Percentiles rank a stretch among this genome's conserved stretches.
Evolutionary conservation across 1,140 invertebrate genomes (phyloP).

Genomic region (Oppia nitens): DNA sequence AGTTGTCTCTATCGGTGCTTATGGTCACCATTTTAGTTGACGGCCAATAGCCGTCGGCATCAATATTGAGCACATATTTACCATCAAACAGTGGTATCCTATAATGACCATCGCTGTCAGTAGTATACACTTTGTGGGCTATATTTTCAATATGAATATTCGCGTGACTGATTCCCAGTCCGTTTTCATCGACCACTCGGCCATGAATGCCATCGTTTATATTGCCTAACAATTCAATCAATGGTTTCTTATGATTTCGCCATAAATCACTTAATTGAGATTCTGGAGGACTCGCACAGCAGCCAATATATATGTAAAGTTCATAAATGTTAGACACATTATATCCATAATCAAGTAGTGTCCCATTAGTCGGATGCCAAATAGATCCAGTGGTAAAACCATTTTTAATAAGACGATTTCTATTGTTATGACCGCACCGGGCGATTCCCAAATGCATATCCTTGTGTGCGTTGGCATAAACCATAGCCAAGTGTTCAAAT

Average conservation of each 20-base stretch:
- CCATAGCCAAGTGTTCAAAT: slow-evolving; percentile 9
- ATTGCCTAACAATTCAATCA: slow-evolving; percentile 22
- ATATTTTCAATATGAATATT: slow-evolving; percentile 52
- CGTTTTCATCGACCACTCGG: slow-evolving; percentile 56
- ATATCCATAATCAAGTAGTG: background rate
- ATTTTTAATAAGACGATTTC: background rate
- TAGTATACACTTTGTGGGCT: slow-evolving; percentile 47
- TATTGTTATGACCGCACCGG: background rate
- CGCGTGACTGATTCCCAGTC: slow-evolving; percentile 49
- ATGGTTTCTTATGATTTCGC: background rate
- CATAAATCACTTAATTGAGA: background rate
- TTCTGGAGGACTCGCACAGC: background rate
- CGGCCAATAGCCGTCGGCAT: slow-evolving; percentile 36
- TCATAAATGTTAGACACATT: background rate
- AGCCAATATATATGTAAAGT: background rate
- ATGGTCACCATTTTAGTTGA: slow-evolving; percentile 30
- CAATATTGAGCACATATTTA: slow-evolving; percentile 36
- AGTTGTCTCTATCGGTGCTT: background rate
- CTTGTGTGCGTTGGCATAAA: slow-evolving; percentile 9
- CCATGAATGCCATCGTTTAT: slow-evolving; percentile 61
- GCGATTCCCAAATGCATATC: slow-evolving; percentile 10
- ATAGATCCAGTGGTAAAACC: background rate
- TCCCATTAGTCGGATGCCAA: background rate
- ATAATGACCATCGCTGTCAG: slow-evolving; percentile 75
- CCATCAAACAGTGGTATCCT: slow-evolving; percentile 63